Percentiles rank a stretch among this genome's conserved stretches.
These are phyloP conservation scores for Dissostichus mawsoni DNA, from an alignment of 2,113 vertebrate species.

Conservation along the genomic window DNA sequence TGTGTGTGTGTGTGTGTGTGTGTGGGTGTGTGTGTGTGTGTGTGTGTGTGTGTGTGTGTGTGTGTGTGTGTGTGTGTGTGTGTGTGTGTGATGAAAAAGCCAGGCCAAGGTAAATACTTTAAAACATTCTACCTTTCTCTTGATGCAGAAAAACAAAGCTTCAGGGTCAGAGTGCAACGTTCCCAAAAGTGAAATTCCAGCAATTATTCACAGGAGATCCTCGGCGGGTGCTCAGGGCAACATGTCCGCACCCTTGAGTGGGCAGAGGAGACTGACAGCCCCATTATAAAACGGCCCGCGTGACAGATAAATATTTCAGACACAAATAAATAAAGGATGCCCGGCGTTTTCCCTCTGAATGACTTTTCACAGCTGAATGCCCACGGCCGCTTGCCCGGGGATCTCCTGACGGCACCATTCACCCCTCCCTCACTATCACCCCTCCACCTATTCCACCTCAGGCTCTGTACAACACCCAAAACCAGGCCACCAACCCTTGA, in stretches of 20 bases:
- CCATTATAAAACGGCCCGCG: constrained; percentile 93
- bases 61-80: constrained; percentile 42
- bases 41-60: constrained; percentile 38
- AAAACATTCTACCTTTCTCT: constrained; percentile 80
- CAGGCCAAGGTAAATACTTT: constrained; percentile 77
- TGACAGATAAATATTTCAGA: constrained; percentile 99
- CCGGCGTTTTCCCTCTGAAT: constrained; percentile 91
- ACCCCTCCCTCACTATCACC: constrained; percentile 50
- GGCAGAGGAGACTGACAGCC: constrained; percentile 91
- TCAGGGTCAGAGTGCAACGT: constrained; percentile 79
- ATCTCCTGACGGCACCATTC: constrained; percentile 84
- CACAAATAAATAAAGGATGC: constrained; percentile 99
- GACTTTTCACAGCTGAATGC: constrained; percentile 92
- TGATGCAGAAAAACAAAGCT: constrained; percentile 81
- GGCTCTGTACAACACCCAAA: constrained; percentile 61
- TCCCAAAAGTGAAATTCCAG: constrained; percentile 89
- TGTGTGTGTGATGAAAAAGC: constrained; percentile 69
- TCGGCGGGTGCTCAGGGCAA: constrained; percentile 83
- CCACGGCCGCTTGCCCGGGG: constrained; percentile 86
- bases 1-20: constrained; percentile 57
- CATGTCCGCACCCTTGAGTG: constrained; percentile 86
- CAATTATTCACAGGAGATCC: constrained; percentile 88
- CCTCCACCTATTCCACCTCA: constrained; percentile 60
- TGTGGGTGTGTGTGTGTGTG: constrained; percentile 30
- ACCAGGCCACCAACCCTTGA: constrained; percentile 60